Evolutionary conservation across 2,888 invertebrate species (phyloP), one percentile per base, ranked within the genome.

Genomic region (Allophyes oxyacanthae): DNA sequence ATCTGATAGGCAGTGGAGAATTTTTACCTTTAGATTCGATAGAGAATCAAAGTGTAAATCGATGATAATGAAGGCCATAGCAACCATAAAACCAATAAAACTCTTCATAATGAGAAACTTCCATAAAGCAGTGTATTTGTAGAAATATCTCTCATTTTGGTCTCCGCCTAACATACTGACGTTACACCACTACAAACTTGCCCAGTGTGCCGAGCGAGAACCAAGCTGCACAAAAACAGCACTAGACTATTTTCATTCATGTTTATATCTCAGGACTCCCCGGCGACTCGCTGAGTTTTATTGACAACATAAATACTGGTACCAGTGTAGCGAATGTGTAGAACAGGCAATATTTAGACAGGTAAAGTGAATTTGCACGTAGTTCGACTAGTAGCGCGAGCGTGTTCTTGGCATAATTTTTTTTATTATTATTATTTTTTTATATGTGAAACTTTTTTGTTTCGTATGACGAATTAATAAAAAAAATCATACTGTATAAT

Each of bases 221-320:
- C 30, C 15, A 54, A 43, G 14, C 43, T 64, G 72, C 55, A 76
- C 75, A 83, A 84, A 82, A 84, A 82, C 72, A 68, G 64, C 51
- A 43, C 62, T 57, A 64, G 64, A 78, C 88, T 88, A 87, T 90
- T 88, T 86, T 78, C 86, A 90, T 89, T 89, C 86, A 87, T 85
- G 87, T 89, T 87, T 87, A 89, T 75, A 57, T 69, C 72, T 42
- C 78, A 75, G 77, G 84, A 84, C 86, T 85, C 85, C 86, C 87
- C 77, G 80, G 84, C 81, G 76, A 69, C 65, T 74, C 74, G 83
- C 81, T 81, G 80, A 83, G 85, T 88, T 91, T 90, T 91, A 92
- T 91, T 86, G 89, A 88, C 90, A 84, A 85, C 87, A 91, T 92
- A 91, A 91, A 91, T 87, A 90, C 85, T 78, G 75, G 72, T 64